Evolutionary conservation across 2,113 vertebrate genomes (phyloP).

Genomic region (Aptenodytes forsteri): DNA sequence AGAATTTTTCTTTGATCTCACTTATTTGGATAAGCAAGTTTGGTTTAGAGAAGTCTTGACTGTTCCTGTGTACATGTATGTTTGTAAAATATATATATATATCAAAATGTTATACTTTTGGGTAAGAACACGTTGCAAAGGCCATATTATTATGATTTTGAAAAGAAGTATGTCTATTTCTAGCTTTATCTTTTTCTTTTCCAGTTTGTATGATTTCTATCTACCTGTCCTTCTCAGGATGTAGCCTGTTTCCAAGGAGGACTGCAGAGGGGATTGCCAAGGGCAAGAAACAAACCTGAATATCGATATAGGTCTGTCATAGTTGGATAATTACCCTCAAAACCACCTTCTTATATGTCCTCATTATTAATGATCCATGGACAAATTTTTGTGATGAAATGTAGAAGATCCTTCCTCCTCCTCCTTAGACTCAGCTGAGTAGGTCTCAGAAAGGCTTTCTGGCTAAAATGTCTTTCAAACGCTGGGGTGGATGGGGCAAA

Average conservation of each 20-base stretch:
- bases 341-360: background rate
- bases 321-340: background rate
- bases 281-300: background rate
- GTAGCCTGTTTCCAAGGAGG: background rate
- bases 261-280: background rate
- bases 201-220: background rate
- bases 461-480: background rate
- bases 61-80: background rate
- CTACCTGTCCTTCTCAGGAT: background rate
- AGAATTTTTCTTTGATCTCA: background rate
- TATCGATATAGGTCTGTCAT: background rate
- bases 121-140: background rate
- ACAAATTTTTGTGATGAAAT: background rate
- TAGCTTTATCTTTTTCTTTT: background rate
- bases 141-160: background rate
- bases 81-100: background rate
- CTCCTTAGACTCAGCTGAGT: background rate
- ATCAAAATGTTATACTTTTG: background rate
- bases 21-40: background rate
- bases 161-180: background rate
- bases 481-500: background rate
- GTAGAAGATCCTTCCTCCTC: background rate
- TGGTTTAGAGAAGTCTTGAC: background rate
- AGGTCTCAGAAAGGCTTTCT: background rate
- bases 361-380: background rate